phyloP scores from a whole-genome alignment of 1,140 invertebrate species.

The Drepana arcuata region DNA sequence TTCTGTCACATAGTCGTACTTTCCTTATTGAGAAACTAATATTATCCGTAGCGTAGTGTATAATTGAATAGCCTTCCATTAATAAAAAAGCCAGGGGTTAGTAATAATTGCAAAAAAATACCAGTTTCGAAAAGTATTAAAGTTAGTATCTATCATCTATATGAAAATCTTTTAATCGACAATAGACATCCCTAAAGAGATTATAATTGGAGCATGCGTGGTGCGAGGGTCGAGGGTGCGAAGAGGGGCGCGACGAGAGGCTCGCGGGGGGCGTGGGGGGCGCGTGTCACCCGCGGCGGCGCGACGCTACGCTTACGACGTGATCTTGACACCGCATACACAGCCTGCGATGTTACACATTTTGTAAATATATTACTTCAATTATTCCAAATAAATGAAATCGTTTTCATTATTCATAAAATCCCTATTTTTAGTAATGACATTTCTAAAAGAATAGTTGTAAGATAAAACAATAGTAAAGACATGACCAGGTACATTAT shows the following conservation, averaged over 20 bases:
- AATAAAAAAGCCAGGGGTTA: no score
- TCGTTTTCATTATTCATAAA: no score
- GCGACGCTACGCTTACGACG: constrained; percentile 39
- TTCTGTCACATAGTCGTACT: not conserved
- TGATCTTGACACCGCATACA: constrained; percentile 67
- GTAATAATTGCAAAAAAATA: no score
- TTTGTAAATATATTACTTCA: constrained; percentile 4
- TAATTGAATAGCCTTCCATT: no score
- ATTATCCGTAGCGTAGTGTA: no score
- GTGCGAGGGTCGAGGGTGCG: constrained; percentile 49
- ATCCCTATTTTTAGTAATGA: no score
- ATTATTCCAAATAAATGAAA: no score
- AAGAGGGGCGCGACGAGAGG: constrained; percentile 13
- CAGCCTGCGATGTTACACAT: constrained; percentile 37
- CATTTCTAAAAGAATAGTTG: no score
- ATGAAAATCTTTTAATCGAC: constrained; percentile 48
- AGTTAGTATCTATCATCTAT: no score
- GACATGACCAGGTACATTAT: no score
- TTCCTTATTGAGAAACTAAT: not conserved
- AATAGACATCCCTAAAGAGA: constrained; percentile 63
- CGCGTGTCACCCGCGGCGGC: constrained; percentile 53
- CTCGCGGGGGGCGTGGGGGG: constrained; percentile 12
- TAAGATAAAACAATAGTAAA: no score
- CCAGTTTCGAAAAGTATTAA: no score
- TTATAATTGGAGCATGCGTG: constrained; percentile 71